Conservation (phyloP, 1,140 invertebrate species). For the Prorops nasuta region DNA sequence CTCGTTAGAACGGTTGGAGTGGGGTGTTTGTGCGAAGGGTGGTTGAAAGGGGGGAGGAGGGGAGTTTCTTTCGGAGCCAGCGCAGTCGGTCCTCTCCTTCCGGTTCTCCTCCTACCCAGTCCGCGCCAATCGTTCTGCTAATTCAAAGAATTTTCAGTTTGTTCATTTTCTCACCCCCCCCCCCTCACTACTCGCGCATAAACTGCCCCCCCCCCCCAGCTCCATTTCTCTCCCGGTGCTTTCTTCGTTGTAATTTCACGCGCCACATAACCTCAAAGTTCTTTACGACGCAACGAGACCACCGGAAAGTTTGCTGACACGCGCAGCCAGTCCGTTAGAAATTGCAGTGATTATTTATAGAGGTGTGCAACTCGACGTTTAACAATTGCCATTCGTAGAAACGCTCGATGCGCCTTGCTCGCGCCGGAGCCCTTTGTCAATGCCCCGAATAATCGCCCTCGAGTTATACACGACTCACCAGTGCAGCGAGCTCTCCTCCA, state of each 20-base stretch:
- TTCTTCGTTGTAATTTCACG: slow-evolving; percentile 37
- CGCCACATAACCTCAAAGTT: slow-evolving; percentile 40
- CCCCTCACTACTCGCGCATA: slow-evolving; percentile 5
- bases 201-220: slow-evolving; percentile 6
- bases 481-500: too few species aligned
- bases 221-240: slow-evolving; percentile 9
- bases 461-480: too few species aligned
- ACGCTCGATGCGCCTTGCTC: slow-evolving; percentile 12
- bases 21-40: slow-evolving; percentile 2
- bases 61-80: background rate
- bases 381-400: slow-evolving; percentile 34
- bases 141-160: slow-evolving; percentile 45
- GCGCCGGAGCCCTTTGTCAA: too few species aligned
- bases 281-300: slow-evolving; percentile 28
- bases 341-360: slow-evolving; percentile 30
- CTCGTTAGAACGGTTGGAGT: too few species aligned
- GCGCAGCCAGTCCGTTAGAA: slow-evolving; percentile 19
- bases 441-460: too few species aligned
- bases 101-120: slow-evolving; percentile 23
- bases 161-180: slow-evolving; percentile 27
- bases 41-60: background rate
- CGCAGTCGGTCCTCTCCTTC: slow-evolving; percentile 15
- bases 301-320: slow-evolving; percentile 25
- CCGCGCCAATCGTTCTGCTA: slow-evolving; percentile 33
- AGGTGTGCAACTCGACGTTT: slow-evolving; percentile 27